Base-by-base conservation (phyloP, 1,140 invertebrate species). In the Lasioglossum albipes region DNA sequence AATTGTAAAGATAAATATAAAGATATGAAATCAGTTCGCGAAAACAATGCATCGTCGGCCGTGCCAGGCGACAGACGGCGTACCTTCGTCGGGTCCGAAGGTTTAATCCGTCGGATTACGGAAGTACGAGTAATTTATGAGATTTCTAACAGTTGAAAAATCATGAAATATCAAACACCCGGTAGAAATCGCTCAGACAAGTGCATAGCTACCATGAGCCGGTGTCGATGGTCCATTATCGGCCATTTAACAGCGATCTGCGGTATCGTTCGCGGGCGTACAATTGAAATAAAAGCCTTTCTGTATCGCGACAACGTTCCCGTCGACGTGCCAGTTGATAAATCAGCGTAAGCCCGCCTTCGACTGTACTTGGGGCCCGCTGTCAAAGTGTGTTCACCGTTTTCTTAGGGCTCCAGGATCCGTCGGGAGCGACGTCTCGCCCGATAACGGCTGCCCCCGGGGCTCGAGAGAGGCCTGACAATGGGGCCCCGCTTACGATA, bases 401-500 rank as follows among this genome's bases (percentile, higher is more conserved):
- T 52, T 61, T 67, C 49, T 12, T 13, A 13, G 18, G 0, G 45
- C 45, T 13, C 27, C 68, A 12, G 52, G 69, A 65, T 72, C 76
- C 45, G n/a, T 20, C 22, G 41, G 18, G 13, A 10, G 64, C 62
- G 64, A 75, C 71, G 72, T 74, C 74, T 67, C 20, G 7, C 57
- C 74, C 78, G 78, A 75, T 80, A 80, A 68, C 78, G n/a, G 45
- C 68, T 57, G 68, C 69, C 71, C 27, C n/a, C 61, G 62, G 18
- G 62, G 20, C 36, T 5, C 36, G 36, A 36, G 36, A 36, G 36
- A 36, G 36, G 45, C 42, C 66, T 83, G 52, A 79, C 83, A 85
- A 85, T 81, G 70, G 62, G 42, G 54, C 82, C 42, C 20, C 22
- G 45, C 52, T 54, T 18, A 69, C 74, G 70, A 85, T 80, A 72